phyloP scores from a whole-genome alignment of 2,113 vertebrate genomes.

The Phylloscopus trochilus region DNA sequence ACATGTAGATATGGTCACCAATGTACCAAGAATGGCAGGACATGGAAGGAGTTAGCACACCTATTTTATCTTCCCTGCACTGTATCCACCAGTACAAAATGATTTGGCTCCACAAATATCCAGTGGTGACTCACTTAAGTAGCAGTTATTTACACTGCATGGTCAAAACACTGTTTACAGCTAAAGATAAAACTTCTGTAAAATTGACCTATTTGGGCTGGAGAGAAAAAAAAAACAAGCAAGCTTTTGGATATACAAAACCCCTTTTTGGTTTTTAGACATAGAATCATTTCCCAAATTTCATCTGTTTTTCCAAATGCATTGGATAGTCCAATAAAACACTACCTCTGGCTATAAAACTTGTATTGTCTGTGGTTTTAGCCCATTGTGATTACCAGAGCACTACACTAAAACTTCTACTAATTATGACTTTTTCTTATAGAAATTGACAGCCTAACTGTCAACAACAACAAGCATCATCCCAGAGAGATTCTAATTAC shows the following conservation, averaged over 20 bases:
- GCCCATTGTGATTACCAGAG: neutral
- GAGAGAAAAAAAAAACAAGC: neutral
- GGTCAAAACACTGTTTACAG: neutral
- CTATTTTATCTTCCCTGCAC: neutral
- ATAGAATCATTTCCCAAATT: neutral
- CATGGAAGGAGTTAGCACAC: neutral
- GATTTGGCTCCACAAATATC: neutral
- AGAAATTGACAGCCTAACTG: conserved; percentile 63
- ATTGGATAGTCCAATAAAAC: neutral
- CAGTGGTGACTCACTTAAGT: rapidly evolving
- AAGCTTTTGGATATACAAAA: neutral
- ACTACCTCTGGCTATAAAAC: neutral
- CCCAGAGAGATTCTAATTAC: neutral
- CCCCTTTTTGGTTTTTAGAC: neutral
- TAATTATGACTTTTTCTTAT: neutral
- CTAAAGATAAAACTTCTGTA: neutral
- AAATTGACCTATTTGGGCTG: neutral
- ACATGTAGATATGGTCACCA: too few relatives aligned
- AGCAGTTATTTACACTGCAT: neutral
- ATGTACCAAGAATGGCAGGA: neutral
- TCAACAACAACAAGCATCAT: neutral
- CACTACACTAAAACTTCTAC: neutral
- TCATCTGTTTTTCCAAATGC: neutral
- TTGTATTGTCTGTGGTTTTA: neutral
- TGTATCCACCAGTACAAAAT: neutral